phyloP scores from a whole-genome alignment of 2,113 vertebrate species.

The Phoxinus phoxinus region DNA sequence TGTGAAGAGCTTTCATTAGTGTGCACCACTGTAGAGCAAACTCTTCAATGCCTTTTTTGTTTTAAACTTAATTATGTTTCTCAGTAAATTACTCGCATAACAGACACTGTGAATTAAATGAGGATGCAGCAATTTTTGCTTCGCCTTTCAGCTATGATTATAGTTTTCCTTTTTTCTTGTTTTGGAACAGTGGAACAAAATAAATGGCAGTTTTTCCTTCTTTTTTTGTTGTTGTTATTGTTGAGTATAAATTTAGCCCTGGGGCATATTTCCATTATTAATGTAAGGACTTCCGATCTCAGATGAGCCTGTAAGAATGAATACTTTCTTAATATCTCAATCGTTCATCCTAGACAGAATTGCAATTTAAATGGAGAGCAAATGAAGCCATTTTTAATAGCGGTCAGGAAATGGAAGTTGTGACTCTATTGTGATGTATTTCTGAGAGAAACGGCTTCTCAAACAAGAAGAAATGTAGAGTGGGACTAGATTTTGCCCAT shows the following conservation, averaged over 20 bases:
- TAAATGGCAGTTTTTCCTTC: background rate
- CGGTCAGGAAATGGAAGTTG: too few species aligned
- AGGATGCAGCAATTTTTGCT: background rate
- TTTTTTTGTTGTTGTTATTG: background rate
- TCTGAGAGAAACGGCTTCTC: too few species aligned
- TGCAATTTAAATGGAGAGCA: background rate
- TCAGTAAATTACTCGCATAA: constrained; percentile 14
- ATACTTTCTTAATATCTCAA: background rate
- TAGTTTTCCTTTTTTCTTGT: background rate
- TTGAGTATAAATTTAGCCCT: background rate
- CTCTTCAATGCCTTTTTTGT: background rate
- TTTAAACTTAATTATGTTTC: constrained; percentile 19
- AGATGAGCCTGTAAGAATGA: background rate
- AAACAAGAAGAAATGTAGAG: too few species aligned
- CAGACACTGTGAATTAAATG: background rate
- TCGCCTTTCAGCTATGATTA: background rate
- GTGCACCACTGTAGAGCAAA: background rate
- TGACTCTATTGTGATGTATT: too few species aligned
- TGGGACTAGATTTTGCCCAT: too few species aligned
- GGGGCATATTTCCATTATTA: background rate
- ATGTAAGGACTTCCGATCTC: background rate
- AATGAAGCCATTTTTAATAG: background rate
- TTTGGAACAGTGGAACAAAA: background rate
- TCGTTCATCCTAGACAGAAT: background rate
- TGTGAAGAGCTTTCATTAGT: constrained; percentile 36